Conservation (phyloP, 2,888 invertebrate genomes). For the Eurytoma adleriae region DNA sequence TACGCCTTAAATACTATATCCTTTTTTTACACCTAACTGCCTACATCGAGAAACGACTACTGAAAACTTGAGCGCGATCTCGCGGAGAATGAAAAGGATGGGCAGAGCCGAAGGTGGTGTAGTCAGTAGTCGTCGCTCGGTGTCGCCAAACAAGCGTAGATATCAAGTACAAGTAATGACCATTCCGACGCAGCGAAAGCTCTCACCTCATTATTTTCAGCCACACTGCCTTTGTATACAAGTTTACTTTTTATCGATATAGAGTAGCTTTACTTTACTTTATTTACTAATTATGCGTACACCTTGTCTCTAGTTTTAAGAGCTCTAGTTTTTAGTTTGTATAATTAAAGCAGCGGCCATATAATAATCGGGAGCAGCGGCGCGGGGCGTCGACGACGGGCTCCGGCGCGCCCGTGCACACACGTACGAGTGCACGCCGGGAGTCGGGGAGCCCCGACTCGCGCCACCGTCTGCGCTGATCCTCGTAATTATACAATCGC, state of each 20-base stretch:
- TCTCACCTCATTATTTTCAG: constrained; percentile 49
- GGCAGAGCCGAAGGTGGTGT: not conserved
- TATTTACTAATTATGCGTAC: not conserved
- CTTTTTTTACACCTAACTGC: not conserved
- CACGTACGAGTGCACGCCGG: not conserved
- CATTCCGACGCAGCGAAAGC: not conserved
- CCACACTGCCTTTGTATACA: constrained; percentile 24
- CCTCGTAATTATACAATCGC: constrained; percentile 48
- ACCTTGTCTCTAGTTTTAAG: too few relatives aligned
- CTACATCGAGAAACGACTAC: not conserved
- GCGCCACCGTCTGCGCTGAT: constrained; percentile 9
- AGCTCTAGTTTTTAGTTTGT: not conserved
- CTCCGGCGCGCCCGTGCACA: too few relatives aligned
- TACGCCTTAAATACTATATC: not conserved
- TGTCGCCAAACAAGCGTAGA: constrained; percentile 11
- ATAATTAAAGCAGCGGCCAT: not conserved
- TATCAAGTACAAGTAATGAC: constrained; percentile 18
- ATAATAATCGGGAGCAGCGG: not conserved
- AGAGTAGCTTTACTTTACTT: too few relatives aligned
- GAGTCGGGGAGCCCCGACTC: not conserved
- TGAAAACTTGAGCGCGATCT: not conserved
- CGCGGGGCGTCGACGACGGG: not conserved
- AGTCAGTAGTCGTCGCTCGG: too few relatives aligned
- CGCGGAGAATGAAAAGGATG: not conserved
- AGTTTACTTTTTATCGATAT: not conserved